Evolutionary conservation across 1,140 invertebrate genomes (phyloP).

Genomic region (Chironomus striatipennis): DNA sequence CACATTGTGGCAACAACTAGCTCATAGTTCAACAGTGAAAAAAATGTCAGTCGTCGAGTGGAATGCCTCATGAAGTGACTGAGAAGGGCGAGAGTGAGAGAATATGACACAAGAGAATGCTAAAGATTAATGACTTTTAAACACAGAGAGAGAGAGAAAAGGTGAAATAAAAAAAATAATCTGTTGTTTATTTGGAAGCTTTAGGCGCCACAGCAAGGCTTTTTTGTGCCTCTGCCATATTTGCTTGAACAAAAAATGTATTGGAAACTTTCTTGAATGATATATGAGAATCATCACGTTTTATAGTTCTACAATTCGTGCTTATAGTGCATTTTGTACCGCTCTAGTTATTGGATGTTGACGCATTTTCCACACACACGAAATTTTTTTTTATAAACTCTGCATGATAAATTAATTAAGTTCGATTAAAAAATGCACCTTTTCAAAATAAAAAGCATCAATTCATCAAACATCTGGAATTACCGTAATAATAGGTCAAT

Average conservation of each 20-base stretch:
- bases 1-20: no score
- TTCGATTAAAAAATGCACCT: no score
- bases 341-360: neutral
- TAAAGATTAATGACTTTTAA: neutral
- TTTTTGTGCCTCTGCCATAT: neutral
- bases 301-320: neutral
- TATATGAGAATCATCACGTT: neutral
- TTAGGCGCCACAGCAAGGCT: constrained; percentile 2
- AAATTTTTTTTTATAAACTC: no score
- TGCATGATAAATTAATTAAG: no score
- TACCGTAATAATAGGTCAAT: no score
- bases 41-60: no score
- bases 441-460: no score
- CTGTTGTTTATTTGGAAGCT: neutral
- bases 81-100: no score
- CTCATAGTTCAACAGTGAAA: no score
- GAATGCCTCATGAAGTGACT: no score
- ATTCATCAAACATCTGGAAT: no score
- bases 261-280: neutral
- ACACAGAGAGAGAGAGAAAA: no score
- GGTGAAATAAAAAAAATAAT: neutral
- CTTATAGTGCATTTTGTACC: neutral
- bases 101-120: neutral
- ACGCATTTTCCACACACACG: neutral
- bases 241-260: neutral